A percentile compares a stretch with the other conserved stretches of the same genome.
phyloP scores from a whole-genome alignment of 2,888 invertebrate species.

The Drosophila infuscata region DNA sequence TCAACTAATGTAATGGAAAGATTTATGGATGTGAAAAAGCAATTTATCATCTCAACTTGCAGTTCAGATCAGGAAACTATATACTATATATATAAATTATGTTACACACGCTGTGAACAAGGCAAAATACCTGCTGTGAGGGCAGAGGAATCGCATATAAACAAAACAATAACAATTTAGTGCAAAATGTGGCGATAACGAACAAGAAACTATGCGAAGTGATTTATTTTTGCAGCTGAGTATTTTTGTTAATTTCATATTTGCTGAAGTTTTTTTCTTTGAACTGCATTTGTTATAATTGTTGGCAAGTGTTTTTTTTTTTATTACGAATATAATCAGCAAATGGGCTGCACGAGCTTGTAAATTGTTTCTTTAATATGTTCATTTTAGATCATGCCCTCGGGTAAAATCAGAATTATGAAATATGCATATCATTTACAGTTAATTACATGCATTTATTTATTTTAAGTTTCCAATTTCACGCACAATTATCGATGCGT shows the following conservation, averaged over 20 bases:
- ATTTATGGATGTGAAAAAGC: background rate
- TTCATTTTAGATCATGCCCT: background rate
- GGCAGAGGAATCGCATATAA: background rate
- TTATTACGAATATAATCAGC: background rate
- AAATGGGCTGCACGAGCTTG: background rate
- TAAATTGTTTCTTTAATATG: background rate
- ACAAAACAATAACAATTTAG: slow-evolving; percentile 24
- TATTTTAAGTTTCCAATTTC: slow-evolving; percentile 55
- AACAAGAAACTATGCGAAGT: slow-evolving; percentile 1
- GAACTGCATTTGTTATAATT: slow-evolving; percentile 15
- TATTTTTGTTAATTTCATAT: slow-evolving; percentile 28
- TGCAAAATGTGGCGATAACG: slow-evolving; percentile 34
- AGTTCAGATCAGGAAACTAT: background rate
- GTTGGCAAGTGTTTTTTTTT: background rate
- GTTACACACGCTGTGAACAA: background rate
- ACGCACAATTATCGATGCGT: slow-evolving; percentile 29
- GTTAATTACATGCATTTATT: slow-evolving; percentile 58
- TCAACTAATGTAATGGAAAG: background rate
- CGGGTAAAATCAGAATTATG: background rate
- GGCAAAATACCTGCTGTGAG: background rate
- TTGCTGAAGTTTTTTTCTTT: background rate
- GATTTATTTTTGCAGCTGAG: slow-evolving; percentile 3
- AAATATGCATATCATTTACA: slow-evolving; percentile 46
- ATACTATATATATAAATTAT: background rate
- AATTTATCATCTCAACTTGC: background rate